Conservation (phyloP, 2,888 invertebrate species). For the Sclerodermus sp. region DNA sequence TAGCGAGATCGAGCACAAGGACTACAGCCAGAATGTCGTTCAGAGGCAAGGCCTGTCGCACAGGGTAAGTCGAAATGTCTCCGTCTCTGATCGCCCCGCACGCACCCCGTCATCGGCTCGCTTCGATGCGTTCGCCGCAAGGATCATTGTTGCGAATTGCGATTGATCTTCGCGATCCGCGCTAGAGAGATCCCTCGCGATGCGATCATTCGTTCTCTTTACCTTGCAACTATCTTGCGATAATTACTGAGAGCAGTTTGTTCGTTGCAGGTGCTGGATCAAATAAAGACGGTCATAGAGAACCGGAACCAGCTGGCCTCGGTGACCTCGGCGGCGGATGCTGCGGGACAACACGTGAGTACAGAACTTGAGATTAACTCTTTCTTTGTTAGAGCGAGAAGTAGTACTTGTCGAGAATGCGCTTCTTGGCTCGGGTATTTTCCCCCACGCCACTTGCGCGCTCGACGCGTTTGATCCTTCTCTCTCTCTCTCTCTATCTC, state of each 20-base stretch:
- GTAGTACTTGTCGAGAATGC: neutral
- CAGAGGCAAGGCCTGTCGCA: constrained; percentile 51
- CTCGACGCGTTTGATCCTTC: no score
- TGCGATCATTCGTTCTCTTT: neutral
- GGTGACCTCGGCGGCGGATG: constrained; percentile 36
- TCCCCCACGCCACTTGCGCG: no score
- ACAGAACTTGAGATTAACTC: constrained; percentile 5
- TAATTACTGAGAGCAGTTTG: no score
- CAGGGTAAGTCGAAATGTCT: no score
- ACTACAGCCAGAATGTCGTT: constrained; percentile 39
- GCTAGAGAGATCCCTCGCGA: neutral
- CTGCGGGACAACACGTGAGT: constrained; percentile 44
- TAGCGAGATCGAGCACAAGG: constrained; percentile 46
- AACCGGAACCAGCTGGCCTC: constrained; percentile 51
- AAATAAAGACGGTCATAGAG: constrained; percentile 55
- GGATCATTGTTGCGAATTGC: no score
- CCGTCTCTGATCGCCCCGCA: no score
- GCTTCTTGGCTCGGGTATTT: no score
- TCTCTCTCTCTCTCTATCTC: no score
- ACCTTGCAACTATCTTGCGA: no score
- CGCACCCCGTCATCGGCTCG: no score
- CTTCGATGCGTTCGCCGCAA: no score
- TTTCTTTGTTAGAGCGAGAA: neutral
- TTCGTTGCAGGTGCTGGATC: constrained; percentile 51
- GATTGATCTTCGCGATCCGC: no score